Percentiles rank a stretch among this genome's conserved stretches.
Conservation (phyloP, 2,888 invertebrate genomes). For the Chaitophorus viminalis region DNA sequence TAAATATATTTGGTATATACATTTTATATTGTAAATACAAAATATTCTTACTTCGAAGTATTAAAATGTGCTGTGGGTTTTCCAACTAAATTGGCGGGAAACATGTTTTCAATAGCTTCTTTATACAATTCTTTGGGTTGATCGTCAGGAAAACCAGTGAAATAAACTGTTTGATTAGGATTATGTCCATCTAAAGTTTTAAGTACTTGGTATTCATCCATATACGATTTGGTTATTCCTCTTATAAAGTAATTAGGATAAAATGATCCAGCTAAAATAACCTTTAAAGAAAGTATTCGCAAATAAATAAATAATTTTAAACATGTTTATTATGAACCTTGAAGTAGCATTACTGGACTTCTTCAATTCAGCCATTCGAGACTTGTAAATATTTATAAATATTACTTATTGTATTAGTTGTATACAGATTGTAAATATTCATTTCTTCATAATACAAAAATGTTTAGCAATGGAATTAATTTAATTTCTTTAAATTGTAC, state of each 20-base stretch:
- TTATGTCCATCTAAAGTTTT: slow-evolving; percentile 78
- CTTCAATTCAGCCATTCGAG: no score
- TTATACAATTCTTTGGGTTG: slow-evolving; percentile 80
- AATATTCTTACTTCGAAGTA: slow-evolving; percentile 71
- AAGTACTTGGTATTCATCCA: slow-evolving; percentile 75
- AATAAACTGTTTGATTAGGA: slow-evolving; percentile 80
- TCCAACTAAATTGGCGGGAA: slow-evolving; percentile 69
- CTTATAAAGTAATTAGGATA: slow-evolving; percentile 90
- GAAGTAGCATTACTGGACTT: no score
- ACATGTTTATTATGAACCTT: no score
- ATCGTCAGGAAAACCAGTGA: slow-evolving; percentile 70
- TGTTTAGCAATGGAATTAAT: neutral
- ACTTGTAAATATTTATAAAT: no score
- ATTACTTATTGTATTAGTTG: no score
- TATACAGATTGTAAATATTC: no score
- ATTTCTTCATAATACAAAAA: no score
- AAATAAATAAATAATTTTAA: neutral
- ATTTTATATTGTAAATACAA: no score
- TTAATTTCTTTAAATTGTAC: slow-evolving; percentile 23
- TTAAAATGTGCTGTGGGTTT: slow-evolving; percentile 68
- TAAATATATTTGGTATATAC: no score
- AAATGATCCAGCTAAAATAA: slow-evolving; percentile 77
- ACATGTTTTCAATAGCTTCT: slow-evolving; percentile 73
- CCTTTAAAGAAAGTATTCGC: slow-evolving; percentile 57
- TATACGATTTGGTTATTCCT: slow-evolving; percentile 69